Base-by-base conservation (phyloP, 1,140 invertebrate genomes). In the Lanistes nyassanus region DNA sequence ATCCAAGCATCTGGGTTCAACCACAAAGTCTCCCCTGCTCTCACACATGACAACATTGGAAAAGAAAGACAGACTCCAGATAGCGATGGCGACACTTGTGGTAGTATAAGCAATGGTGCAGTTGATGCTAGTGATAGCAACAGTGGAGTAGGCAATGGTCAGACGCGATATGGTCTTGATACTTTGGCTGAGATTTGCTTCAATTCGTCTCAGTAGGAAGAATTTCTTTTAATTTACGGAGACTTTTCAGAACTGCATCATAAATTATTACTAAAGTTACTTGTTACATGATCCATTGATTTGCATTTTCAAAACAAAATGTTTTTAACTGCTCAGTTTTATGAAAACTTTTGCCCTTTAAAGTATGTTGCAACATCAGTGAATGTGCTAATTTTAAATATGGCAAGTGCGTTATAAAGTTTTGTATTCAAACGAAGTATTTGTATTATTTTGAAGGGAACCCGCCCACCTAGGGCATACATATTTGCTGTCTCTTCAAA, bases 131-230 rank as follows among this genome's bases (percentile, higher is more conserved):
- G 42, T 37, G 37, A 37, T 31, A 37, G 51, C 56, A 55, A 56
- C 4, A 31, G 53, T 21, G 67, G n/a, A 31, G 13, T 13, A 36
- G 68, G 51, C 21, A 68, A 47, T 51, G 66, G 51, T 36, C 68
- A 70, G 29, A 21, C 51, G 3, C 53, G 68, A n/a, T 70, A 56
- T 70, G 68, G 68, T 19, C 68, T 70, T 21, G n/a, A 70, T 31
- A 70, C 68, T 70, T 58, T 70, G 68, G 68, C 68, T 19, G 68
- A 70, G 34, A 70, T 70, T 51, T 70, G 68, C 23, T 70, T 70
- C 31, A 70, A 36, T 37, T 70, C 68, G 11, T 70, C 68, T 34
- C 26, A 21, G n/a, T 70, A 26, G 56, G 29, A 34, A 36, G 31
- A 37, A 36, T 2, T 64, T 31, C 9, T 31, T 64, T 11, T 64